Evolutionary conservation across 2,797 vertebrate genomes (phyloP), one percentile per base, ranked within the genome.

Genomic region (Centropyge bicolor): DNA sequence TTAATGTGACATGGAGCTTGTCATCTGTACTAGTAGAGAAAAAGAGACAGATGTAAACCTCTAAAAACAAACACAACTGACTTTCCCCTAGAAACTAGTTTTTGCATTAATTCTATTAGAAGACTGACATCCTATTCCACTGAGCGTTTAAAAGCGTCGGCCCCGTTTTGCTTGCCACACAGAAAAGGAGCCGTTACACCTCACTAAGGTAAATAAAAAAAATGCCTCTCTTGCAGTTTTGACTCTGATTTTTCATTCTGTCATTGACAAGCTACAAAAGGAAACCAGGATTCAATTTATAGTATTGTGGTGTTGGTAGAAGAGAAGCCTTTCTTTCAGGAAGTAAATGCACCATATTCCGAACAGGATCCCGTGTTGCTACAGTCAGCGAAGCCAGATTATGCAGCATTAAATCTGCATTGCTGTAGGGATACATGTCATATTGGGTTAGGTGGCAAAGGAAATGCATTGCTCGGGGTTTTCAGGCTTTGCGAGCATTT

Each of bases 261-360:
- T 92, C 93, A 91, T 82, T 78, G 80, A 88, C 66, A 76, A 62
- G 48, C 52, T 88, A 86, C 88, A 92, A 84, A 74, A 84, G 83
- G 27, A 31, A 92, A 90, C 85, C 45, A 82, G 83, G 93, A 91
- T 95, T 94, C 81, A 95, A 94, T 96, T 95, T 94, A 31, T 83
- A 90, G 82, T 85, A 89, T 90, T 95, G 93, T 94, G 77, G 91
- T 88, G 78, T 92, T 92, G 41, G 59, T 88, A 91, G 83, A 95
- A 92, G 36, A 40, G 83, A 78, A 81, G 82, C 82, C 88, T 93
- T 93, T 94, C 90, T 93, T 94, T 91, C 85, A 89, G 40, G 57
- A 78, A 66, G 82, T 77, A 89, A 91, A 92, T 92, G 90, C 83
- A 94, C 12, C 36, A 81, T 89, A 91, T 92, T 93, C 87, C 86